phyloP scores from a whole-genome alignment of 2,797 vertebrate species.

The Cossypha polioptera region DNA sequence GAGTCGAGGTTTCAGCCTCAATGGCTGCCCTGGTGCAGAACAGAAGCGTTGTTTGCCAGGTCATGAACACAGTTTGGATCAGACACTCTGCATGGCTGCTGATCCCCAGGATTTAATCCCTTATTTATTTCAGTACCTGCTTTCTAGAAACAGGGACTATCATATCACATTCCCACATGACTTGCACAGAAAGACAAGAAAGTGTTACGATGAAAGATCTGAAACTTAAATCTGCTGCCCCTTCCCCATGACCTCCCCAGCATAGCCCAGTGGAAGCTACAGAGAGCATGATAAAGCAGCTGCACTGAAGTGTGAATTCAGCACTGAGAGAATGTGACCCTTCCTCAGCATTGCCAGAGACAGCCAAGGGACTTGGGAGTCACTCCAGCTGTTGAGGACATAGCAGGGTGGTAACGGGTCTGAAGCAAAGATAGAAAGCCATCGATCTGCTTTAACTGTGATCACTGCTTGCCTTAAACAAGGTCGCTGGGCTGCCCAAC shows the following conservation, averaged over 20 bases:
- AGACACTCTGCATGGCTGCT: not conserved
- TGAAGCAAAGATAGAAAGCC: constrained; percentile 12
- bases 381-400: not conserved
- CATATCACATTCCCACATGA: not conserved
- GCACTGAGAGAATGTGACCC: not conserved
- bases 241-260: not conserved
- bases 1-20: not conserved
- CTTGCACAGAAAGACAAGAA: not conserved
- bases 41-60: not conserved
- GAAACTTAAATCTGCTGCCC: not conserved
- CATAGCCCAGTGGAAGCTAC: not conserved
- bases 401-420: not conserved
- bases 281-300: not conserved
- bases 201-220: not conserved
- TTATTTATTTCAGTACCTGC: constrained; percentile 1
- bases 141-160: constrained; percentile 34
- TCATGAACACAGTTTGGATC: not conserved
- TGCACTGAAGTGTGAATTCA: not conserved
- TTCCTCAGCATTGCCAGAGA: not conserved
- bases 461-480: constrained; percentile 28
- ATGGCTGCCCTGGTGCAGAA: not conserved
- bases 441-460: constrained; percentile 21
- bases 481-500: not conserved
- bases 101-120: constrained; percentile 39
- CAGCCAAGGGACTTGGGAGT: not conserved